phyloP scores from a whole-genome alignment of 2,797 vertebrate genomes.

The Sciaenops ocellatus region DNA sequence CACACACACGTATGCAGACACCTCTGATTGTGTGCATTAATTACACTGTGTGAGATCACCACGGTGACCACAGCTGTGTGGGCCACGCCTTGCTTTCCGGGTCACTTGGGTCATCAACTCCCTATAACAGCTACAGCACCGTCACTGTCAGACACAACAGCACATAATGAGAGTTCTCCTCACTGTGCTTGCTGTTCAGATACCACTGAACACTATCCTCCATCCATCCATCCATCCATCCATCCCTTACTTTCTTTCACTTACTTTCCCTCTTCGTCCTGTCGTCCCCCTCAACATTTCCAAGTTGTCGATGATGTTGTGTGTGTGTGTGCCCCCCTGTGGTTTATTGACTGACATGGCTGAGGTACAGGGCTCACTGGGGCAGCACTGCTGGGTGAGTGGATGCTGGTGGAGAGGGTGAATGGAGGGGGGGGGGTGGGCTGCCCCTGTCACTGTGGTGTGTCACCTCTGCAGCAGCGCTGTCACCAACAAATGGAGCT shows the following conservation, averaged over 20 bases:
- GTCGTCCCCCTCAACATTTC: constrained; percentile 47
- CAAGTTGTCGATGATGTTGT: constrained; percentile 42
- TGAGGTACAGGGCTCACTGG: constrained; percentile 71
- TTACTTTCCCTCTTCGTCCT: constrained; percentile 38
- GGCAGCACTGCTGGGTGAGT: constrained; percentile 72
- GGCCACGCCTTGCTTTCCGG: constrained; percentile 91
- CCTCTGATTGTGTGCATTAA: constrained; percentile 94
- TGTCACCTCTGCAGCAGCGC: constrained; percentile 78
- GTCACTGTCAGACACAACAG: constrained; percentile 75
- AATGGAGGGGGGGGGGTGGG: constrained; percentile 29
- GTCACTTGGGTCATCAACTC: constrained; percentile 84
- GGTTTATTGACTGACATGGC: constrained; percentile 75
- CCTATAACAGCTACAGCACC: constrained; percentile 67
- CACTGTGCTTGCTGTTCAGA: constrained; percentile 52
- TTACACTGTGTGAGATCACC: constrained; percentile 98
- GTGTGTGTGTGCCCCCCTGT: constrained; percentile 51
- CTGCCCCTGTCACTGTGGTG: constrained; percentile 75
- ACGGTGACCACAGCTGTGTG: constrained; percentile 96
- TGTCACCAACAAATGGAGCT: constrained; percentile 84
- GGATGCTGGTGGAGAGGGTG: constrained; percentile 60
- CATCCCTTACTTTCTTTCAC: constrained; percentile 65
- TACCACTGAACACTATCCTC: constrained; percentile 63
- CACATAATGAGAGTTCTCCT: constrained; percentile 76
- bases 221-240: constrained; percentile 72
- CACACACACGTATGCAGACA: constrained; percentile 77